A percentile compares a stretch with the other conserved stretches of the same genome.
These are phyloP conservation scores for Apistogramma diplotaenia DNA, from an alignment of 2,113 vertebrate species.

Conservation along the genomic window DNA sequence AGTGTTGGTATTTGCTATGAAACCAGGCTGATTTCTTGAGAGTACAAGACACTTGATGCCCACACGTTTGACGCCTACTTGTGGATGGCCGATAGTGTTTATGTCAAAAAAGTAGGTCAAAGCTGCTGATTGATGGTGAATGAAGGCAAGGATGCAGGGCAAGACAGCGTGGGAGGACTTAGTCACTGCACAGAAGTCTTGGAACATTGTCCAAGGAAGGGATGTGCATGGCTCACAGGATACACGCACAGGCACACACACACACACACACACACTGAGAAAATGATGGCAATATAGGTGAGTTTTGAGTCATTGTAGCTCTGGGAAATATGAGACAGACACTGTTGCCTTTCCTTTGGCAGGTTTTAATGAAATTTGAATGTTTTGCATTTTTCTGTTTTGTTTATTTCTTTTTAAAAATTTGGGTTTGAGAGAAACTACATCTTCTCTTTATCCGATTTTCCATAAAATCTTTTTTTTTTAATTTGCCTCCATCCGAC, in stretches of 20 bases:
- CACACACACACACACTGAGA: conserved; percentile 1
- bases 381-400: neutral
- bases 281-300: conserved; percentile 20
- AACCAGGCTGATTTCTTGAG: neutral
- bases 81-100: conserved; percentile 12
- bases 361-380: neutral
- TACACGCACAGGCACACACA: neutral
- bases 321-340: conserved; percentile 17
- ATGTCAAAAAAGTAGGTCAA: conserved; percentile 50
- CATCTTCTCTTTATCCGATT: neutral
- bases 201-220: conserved; percentile 13
- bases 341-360: neutral
- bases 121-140: conserved; percentile 45
- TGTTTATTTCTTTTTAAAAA: neutral
- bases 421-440: neutral
- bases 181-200: conserved; percentile 48
- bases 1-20: neutral
- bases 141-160: conserved; percentile 10
- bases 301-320: conserved; percentile 45
- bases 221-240: neutral
- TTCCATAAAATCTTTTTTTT: neutral
- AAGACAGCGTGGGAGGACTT: conserved; percentile 40
- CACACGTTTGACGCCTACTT: conserved; percentile 15
- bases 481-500: neutral
- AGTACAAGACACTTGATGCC: neutral